Evolutionary conservation across 2,113 vertebrate genomes (phyloP).

Genomic region (Callionymus lyra): DNA sequence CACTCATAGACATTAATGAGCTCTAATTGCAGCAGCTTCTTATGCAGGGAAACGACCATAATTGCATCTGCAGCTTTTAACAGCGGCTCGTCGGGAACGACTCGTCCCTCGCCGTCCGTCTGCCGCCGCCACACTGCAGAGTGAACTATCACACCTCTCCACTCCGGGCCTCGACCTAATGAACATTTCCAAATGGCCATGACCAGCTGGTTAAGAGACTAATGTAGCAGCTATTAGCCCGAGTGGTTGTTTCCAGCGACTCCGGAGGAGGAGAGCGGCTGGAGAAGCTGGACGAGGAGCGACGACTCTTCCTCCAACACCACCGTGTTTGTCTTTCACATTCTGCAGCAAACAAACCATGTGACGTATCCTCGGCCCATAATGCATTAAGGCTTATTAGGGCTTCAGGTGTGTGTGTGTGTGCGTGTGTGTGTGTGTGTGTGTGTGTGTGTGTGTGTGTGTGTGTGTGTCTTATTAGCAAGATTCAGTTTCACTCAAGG

Average conservation of each 20-base stretch:
- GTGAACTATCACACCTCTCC: conserved; percentile 61
- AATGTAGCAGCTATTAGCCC: conserved; percentile 68
- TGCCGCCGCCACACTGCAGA: conserved; percentile 27
- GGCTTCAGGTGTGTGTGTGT: conserved; percentile 48
- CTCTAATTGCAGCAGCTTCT: conserved; percentile 60
- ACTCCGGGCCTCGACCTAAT: conserved; percentile 60
- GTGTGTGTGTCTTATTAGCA: conserved; percentile 57
- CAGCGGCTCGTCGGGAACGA: conserved; percentile 43
- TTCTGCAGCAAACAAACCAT: conserved; percentile 68
- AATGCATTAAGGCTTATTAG: conserved; percentile 65
- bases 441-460: conserved; percentile 34
- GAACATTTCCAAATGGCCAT: conserved; percentile 72
- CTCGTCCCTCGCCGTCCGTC: conserved; percentile 22
- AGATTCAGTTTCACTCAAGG: conserved; percentile 68
- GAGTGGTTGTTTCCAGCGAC: conserved; percentile 64
- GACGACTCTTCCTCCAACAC: conserved; percentile 25
- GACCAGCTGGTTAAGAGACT: conserved; percentile 70
- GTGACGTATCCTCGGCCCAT: conserved; percentile 60
- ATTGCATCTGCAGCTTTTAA: conserved; percentile 60
- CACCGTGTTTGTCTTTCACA: conserved; percentile 65
- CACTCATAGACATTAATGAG: conserved; percentile 64
- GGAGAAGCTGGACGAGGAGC: conserved; percentile 31
- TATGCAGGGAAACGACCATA: conserved; percentile 57
- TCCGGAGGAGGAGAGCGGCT: conserved; percentile 23
- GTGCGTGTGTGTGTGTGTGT: conserved; percentile 41